These are phyloP conservation scores for Stigmatopora nigra DNA, from an alignment of 2,113 vertebrate genomes.

Conservation along the genomic window DNA sequence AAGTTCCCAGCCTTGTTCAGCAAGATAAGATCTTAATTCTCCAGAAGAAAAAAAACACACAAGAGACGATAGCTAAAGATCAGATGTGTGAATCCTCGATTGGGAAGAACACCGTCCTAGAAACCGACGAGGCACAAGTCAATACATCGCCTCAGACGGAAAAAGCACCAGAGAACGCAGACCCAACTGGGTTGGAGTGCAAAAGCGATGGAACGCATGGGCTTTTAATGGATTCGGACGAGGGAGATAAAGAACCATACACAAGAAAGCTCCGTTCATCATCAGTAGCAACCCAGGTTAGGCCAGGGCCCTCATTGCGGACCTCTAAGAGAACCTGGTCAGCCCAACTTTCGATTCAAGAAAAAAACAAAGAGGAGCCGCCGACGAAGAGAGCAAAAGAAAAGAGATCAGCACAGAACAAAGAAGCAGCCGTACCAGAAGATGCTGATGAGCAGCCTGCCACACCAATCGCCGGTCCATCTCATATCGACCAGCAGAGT, in stretches of 20 bases:
- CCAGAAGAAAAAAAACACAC: not conserved
- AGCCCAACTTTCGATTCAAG: not conserved
- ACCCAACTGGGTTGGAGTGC: not conserved
- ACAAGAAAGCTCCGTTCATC: slow-evolving; percentile 34
- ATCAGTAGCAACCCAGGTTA: not conserved
- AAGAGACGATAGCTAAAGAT: slow-evolving; percentile 5
- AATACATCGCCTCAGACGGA: slow-evolving; percentile 11
- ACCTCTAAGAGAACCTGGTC: slow-evolving; percentile 8
- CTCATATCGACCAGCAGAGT: not conserved
- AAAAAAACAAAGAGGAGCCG: not conserved
- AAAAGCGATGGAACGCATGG: not conserved
- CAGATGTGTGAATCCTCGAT: not conserved
- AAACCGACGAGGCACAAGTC: slow-evolving; percentile 8
- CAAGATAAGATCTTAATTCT: slow-evolving; percentile 2
- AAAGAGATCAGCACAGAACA: not conserved
- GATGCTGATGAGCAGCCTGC: not conserved
- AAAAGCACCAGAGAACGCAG: slow-evolving; percentile 2
- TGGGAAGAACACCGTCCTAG: slow-evolving; percentile 14
- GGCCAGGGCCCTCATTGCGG: not conserved
- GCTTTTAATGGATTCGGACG: slow-evolving; percentile 13
- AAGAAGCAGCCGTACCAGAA: not conserved
- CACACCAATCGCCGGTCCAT: slow-evolving; percentile 23
- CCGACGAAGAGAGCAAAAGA: slow-evolving; percentile 42
- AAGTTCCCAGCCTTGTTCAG: not conserved
- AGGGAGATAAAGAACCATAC: not conserved